phyloP scores from a whole-genome alignment of 2,113 vertebrate genomes.

The Passerina amoena region DNA sequence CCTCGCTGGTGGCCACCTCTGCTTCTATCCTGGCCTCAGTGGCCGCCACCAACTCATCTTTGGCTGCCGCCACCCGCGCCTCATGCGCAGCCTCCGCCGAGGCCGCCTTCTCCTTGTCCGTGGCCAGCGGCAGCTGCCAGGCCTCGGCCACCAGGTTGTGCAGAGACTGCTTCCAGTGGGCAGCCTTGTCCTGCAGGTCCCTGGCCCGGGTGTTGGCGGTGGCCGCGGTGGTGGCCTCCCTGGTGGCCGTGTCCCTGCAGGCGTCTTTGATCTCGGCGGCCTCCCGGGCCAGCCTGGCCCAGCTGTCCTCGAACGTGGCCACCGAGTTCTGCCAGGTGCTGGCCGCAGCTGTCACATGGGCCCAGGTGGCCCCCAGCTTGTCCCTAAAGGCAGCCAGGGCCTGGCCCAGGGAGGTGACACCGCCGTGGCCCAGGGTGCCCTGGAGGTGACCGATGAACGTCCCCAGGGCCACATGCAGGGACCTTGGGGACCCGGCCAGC shows the following conservation, averaged over 20 bases:
- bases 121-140: rapidly evolving
- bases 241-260: not conserved
- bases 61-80: rapidly evolving
- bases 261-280: rapidly evolving
- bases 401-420: not conserved
- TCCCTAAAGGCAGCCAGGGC: not conserved
- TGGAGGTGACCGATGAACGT: not conserved
- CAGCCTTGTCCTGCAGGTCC: not conserved
- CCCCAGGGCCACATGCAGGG: not conserved
- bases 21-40: not conserved
- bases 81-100: rapidly evolving
- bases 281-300: not conserved
- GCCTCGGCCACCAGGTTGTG: not conserved
- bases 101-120: not conserved
- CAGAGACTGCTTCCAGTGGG: not conserved
- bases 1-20: too few relatives aligned
- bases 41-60: not conserved
- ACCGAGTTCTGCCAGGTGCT: rapidly evolving
- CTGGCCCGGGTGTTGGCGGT: not conserved
- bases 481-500: not conserved
- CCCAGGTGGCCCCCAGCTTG: not conserved
- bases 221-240: not conserved
- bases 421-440: rapidly evolving
- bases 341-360: rapidly evolving
- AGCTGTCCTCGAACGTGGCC: rapidly evolving